Evolutionary conservation across 2,797 vertebrate species (phyloP).

Genomic region (Capromys pilorides): DNA sequence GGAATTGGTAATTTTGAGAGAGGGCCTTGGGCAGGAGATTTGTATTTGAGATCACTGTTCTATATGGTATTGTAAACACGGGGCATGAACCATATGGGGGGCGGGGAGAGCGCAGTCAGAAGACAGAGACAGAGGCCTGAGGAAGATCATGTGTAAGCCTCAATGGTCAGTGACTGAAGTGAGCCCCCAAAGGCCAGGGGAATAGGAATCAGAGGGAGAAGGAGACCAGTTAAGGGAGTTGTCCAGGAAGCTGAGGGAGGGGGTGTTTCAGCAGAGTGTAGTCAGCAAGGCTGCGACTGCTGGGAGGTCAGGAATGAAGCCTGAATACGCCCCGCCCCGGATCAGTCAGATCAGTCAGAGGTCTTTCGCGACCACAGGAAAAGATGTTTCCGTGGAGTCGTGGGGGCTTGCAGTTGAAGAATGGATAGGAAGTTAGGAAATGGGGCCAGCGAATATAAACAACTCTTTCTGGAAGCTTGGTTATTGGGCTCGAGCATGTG

Average conservation of each 20-base stretch:
- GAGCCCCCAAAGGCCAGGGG: neutral
- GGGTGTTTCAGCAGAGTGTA: neutral
- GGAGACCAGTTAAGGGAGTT: neutral
- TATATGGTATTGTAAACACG: neutral
- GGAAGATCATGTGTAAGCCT: neutral
- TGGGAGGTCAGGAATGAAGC: constrained; percentile 26
- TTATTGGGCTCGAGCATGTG: neutral
- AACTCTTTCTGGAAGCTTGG: constrained; percentile 41
- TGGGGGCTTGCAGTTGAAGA: neutral
- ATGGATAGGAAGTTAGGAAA: constrained; percentile 27
- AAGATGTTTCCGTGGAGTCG: neutral
- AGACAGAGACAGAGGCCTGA: neutral
- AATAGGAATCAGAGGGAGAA: neutral
- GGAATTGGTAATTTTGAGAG: neutral
- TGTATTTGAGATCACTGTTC: neutral
- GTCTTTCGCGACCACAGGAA: neutral
- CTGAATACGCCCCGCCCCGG: neutral
- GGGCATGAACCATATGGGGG: neutral
- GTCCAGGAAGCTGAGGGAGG: neutral
- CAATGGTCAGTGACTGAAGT: neutral
- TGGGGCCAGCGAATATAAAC: neutral
- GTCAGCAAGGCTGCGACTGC: neutral
- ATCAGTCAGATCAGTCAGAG: constrained; percentile 19
- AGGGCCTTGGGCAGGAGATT: neutral
- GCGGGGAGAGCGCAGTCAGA: neutral